Conservation (phyloP, 1,140 invertebrate species). For the Condylostylus longicornis region DNA sequence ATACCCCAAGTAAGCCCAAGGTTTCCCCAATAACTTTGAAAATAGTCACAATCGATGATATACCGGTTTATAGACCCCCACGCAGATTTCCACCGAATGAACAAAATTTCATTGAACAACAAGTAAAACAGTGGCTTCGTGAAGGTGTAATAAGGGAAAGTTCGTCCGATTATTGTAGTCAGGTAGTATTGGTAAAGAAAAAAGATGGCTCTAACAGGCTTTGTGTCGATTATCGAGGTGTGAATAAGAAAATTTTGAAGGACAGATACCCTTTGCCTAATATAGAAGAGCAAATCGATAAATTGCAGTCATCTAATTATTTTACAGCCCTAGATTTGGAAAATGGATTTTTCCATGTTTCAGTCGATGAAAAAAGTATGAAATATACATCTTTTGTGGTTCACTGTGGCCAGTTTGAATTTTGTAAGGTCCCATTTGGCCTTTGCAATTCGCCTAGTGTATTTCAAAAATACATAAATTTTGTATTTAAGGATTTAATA, state of each 20-base stretch:
- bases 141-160: neutral
- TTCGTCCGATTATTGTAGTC: constrained; percentile 7
- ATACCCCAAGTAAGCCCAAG: too few relatives aligned
- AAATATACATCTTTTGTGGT: neutral
- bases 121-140: constrained; percentile 8
- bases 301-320: too few relatives aligned
- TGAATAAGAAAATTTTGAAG: constrained; percentile 11
- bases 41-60: constrained; percentile 11
- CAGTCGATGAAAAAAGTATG: neutral
- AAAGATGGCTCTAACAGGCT: constrained; percentile 11
- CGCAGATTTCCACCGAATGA: constrained; percentile 8
- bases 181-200: constrained; percentile 14
- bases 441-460: constrained; percentile 1
- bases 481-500: constrained; percentile 7
- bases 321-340: too few relatives aligned
- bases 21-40: too few relatives aligned
- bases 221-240: constrained; percentile 12
- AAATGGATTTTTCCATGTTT: too few relatives aligned
- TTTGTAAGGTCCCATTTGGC: constrained; percentile 2
- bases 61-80: constrained; percentile 14
- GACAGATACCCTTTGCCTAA: constrained; percentile 17
- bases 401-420: neutral
- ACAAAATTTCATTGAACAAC: constrained; percentile 4
- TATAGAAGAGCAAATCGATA: constrained; percentile 19
- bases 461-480: constrained; percentile 2